Conservation (phyloP, 23 tunicate genomes). For the Trididemnum clinides region DNA sequence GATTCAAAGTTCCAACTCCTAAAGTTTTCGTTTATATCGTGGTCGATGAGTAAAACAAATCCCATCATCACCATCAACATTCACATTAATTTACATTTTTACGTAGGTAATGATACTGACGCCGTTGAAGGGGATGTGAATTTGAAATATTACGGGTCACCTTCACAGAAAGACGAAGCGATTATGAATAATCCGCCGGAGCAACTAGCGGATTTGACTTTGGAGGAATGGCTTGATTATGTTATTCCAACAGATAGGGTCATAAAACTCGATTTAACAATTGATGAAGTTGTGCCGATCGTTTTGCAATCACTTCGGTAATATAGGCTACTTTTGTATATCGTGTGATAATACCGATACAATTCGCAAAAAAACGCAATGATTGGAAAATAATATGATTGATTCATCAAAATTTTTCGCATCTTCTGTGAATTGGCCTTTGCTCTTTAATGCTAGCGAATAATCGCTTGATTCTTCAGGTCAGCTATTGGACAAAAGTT, state of each 20-base stretch:
- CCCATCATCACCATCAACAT: no score
- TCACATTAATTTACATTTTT: no score
- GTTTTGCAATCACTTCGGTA: constrained; percentile 58
- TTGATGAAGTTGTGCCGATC: constrained; percentile 62
- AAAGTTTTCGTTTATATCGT: no score
- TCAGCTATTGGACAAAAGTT: no score
- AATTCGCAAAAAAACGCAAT: no score
- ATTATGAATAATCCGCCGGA: constrained; percentile 83
- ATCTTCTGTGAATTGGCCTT: no score
- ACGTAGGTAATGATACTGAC: constrained; percentile 15
- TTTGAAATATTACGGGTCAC: constrained; percentile 36
- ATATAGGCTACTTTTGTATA: background rate
- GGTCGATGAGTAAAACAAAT: no score
- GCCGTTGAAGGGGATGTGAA: constrained; percentile 81
- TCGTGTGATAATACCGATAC: background rate
- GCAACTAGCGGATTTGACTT: constrained; percentile 4
- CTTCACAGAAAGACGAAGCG: constrained; percentile 49
- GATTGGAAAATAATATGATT: no score
- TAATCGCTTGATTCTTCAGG: no score
- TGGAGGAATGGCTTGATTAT: constrained; percentile 64
- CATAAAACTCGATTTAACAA: constrained; percentile 74
- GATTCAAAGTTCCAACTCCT: no score
- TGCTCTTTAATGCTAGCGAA: no score
- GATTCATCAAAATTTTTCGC: no score
- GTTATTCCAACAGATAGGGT: constrained; percentile 45